These are phyloP conservation scores for Clarias fuscus DNA, from an alignment of 2,797 vertebrate genomes.

Conservation along the genomic window DNA sequence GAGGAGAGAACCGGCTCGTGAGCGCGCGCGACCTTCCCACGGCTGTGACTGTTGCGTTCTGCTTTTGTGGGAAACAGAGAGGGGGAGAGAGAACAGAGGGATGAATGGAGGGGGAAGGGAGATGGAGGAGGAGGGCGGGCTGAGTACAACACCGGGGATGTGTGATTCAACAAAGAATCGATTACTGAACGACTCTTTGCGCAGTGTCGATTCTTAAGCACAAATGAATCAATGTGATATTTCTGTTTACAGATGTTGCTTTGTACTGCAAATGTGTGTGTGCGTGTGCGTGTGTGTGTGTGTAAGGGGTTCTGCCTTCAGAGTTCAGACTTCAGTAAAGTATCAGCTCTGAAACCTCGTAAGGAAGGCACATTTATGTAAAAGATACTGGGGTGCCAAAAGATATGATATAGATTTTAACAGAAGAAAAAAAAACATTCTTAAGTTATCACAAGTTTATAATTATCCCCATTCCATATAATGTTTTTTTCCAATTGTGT, in stretches of 20 bases:
- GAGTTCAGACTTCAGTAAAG: no score
- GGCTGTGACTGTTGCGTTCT: constrained; percentile 64
- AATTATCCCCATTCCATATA: no score
- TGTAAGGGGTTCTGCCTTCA: background rate
- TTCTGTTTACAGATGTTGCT: background rate
- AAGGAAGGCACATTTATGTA: background rate
- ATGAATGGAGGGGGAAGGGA: constrained; percentile 66
- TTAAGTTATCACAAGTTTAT: no score
- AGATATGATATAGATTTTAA: background rate
- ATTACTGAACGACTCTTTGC: background rate
- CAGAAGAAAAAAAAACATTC: background rate
- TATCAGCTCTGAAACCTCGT: no score
- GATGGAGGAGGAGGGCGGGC: constrained; percentile 65
- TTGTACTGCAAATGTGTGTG: background rate
- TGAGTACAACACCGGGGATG: constrained; percentile 60
- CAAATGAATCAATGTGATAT: constrained; percentile 7
- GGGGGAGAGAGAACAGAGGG: constrained; percentile 62
- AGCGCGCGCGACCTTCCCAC: constrained; percentile 45
- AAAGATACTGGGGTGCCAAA: background rate
- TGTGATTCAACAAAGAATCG: constrained; percentile 22
- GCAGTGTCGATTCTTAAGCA: background rate
- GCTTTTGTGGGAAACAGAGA: constrained; percentile 57
- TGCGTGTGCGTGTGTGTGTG: background rate
- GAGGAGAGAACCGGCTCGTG: constrained; percentile 35
- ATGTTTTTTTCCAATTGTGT: no score